Conservation (phyloP, 2,888 invertebrate genomes). For the Calameuta idolon region DNA sequence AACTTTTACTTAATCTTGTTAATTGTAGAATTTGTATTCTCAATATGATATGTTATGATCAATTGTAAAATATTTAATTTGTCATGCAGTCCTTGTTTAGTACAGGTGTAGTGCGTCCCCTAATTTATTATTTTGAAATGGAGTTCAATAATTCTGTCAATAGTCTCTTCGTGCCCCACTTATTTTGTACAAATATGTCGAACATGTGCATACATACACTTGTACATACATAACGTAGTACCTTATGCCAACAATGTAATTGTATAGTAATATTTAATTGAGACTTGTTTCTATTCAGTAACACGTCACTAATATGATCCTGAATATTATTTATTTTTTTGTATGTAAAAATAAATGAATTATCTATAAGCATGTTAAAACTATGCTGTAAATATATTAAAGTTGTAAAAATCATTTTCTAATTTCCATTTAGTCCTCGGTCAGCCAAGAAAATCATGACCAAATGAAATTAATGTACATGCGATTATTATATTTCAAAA, state of each 20-base stretch:
- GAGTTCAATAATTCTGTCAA: background rate
- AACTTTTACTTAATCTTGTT: background rate
- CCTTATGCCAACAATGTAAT: background rate
- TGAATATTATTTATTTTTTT: slow-evolving; percentile 10
- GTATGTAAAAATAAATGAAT: slow-evolving; percentile 1
- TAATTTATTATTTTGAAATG: background rate
- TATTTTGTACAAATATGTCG: background rate
- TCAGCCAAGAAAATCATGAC: background rate
- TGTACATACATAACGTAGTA: background rate
- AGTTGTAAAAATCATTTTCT: background rate
- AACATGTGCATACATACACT: background rate
- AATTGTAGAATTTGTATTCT: background rate
- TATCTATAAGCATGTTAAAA: background rate
- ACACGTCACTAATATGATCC: background rate
- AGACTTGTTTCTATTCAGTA: slow-evolving; percentile 10
- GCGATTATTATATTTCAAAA: background rate
- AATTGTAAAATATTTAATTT: background rate
- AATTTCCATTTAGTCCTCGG: background rate
- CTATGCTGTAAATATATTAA: background rate
- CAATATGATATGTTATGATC: background rate
- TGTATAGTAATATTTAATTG: slow-evolving; percentile 1
- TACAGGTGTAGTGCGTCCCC: background rate
- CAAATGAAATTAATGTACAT: background rate
- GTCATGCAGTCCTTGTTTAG: background rate
- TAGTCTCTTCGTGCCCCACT: background rate